Conservation (phyloP, 30 jellyfish, hydroid and myxozoan genomes). For the Catostylus mosaicus region DNA sequence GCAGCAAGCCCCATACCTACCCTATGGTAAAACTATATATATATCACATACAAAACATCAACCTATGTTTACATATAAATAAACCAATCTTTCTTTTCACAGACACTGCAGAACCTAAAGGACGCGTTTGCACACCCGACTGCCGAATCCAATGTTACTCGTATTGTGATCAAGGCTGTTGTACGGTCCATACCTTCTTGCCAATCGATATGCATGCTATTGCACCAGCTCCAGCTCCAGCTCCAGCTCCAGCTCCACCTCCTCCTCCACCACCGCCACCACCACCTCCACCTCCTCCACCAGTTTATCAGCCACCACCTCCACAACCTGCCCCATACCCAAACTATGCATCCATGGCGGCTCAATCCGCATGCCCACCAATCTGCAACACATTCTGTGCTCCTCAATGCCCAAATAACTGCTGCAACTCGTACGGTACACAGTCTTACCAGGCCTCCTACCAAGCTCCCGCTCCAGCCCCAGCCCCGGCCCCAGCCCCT, state of each 20-base stretch:
- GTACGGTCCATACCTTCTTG: constrained; percentile 41
- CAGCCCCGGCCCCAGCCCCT: constrained; percentile 3
- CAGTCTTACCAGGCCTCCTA: constrained; percentile 18
- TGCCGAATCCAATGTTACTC: constrained; percentile 93
- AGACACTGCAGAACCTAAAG: constrained; percentile 97
- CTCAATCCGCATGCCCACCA: constrained; percentile 79
- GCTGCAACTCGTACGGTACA: constrained; percentile 63
- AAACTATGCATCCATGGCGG: constrained; percentile 61
- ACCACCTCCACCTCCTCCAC: constrained; percentile 64
- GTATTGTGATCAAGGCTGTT: constrained; percentile 95
- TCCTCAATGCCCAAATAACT: constrained; percentile 87
- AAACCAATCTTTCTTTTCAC: not conserved
- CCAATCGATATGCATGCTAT: constrained; percentile 51
- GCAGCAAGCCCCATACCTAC: too few species aligned
- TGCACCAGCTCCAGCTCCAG: constrained; percentile 51
- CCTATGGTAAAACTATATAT: too few species aligned
- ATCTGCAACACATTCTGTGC: constrained; percentile 84
- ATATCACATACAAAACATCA: too few species aligned
- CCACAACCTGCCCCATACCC: constrained; percentile 76
- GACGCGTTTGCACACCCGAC: constrained; percentile 97
- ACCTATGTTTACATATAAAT: not conserved
- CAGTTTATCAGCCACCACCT: constrained; percentile 65
- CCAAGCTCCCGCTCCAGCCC: constrained; percentile 16
- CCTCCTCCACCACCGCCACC: constrained; percentile 87
- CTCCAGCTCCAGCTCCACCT: constrained; percentile 65